Percentiles rank a stretch among this genome's conserved stretches.
Evolutionary conservation across 2,888 invertebrate species (phyloP).

Genomic region (Hemithea aestivaria): DNA sequence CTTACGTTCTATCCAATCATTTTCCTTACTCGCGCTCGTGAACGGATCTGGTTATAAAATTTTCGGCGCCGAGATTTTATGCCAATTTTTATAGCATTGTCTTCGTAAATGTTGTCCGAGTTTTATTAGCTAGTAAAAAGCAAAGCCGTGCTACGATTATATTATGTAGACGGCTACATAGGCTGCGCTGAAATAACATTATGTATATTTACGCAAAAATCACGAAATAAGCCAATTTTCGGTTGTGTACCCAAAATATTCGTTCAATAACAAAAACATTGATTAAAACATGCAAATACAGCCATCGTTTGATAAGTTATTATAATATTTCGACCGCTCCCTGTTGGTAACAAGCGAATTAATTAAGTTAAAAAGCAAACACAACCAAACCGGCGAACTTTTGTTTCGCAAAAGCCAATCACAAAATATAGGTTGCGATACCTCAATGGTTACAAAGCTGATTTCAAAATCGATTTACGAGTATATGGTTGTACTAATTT

Average conservation of each 20-base stretch:
- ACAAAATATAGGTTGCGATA: constrained; percentile 23
- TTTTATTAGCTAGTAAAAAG: constrained; percentile 63
- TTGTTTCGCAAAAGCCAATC: constrained; percentile 35
- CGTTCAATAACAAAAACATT: constrained; percentile 29
- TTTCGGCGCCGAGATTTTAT: constrained; percentile 71
- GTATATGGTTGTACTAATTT: too few relatives aligned
- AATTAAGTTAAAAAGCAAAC: constrained; percentile 56
- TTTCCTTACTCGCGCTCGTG: constrained; percentile 47
- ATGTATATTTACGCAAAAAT: neutral
- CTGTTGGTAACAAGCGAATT: constrained; percentile 44
- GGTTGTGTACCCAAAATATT: constrained; percentile 3
- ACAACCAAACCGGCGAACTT: constrained; percentile 40
- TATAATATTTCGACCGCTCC: constrained; percentile 37
- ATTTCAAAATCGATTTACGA: constrained; percentile 31
- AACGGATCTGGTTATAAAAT: constrained; percentile 58
- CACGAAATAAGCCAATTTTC: constrained; percentile 4
- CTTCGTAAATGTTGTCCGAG: constrained; percentile 70
- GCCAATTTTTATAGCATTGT: constrained; percentile 72
- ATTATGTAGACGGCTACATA: constrained; percentile 32
- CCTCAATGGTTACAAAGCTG: constrained; percentile 17
- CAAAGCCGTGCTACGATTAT: constrained; percentile 44
- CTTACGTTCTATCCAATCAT: constrained; percentile 50
- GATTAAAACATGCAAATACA: constrained; percentile 41
- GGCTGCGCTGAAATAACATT: constrained; percentile 15
- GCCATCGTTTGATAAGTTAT: constrained; percentile 27